These are phyloP conservation scores for Typhlichthys subterraneus DNA, from an alignment of 2,797 vertebrate species.

Conservation along the genomic window DNA sequence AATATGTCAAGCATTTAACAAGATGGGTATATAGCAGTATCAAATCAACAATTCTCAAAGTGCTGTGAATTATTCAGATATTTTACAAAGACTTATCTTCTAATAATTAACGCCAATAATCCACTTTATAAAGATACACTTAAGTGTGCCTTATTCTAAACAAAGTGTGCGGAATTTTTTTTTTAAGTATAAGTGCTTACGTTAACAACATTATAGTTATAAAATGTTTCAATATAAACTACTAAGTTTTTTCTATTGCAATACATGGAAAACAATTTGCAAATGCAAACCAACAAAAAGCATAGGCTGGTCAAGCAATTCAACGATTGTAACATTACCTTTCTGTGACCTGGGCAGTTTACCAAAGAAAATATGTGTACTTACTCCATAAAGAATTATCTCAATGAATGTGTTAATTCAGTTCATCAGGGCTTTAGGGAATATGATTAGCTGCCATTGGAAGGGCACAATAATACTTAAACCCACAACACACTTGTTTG, in stretches of 20 bases:
- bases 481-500: constrained; percentile 15
- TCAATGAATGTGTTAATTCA: background rate
- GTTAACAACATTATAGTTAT: constrained; percentile 6
- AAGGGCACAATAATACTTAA: constrained; percentile 44
- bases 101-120: constrained; percentile 50
- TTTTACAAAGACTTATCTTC: constrained; percentile 26
- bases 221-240: no score
- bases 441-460: constrained; percentile 41
- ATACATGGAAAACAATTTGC: no score
- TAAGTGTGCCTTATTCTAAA: constrained; percentile 1
- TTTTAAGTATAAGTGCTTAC: constrained; percentile 36
- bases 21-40: constrained; percentile 44
- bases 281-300: constrained; percentile 13
- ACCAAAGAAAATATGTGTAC: background rate
- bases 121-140: constrained; percentile 49
- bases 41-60: constrained; percentile 45
- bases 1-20: constrained; percentile 45
- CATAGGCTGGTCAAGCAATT: constrained; percentile 12
- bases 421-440: background rate
- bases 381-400: no score
- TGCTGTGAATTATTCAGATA: constrained; percentile 40
- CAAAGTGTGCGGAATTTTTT: constrained; percentile 27
- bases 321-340: constrained; percentile 11
- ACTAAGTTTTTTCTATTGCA: no score
- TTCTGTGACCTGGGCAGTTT: constrained; percentile 12